Conservation (phyloP, 2,888 invertebrate genomes). For the Phymatocera aterrima region DNA sequence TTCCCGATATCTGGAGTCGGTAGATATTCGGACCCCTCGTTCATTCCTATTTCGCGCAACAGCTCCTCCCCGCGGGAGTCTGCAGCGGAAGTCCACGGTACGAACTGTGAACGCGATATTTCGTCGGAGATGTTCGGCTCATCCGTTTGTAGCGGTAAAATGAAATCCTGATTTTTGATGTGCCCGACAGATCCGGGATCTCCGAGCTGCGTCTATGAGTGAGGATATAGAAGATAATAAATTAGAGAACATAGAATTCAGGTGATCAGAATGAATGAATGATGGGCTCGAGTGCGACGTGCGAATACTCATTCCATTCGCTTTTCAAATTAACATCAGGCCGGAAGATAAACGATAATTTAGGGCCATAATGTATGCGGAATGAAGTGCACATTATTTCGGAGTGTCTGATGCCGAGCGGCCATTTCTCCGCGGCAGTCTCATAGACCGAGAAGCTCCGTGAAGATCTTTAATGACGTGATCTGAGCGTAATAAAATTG, state of each 20-base stretch:
- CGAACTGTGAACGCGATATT: background rate
- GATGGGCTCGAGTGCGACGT: too few relatives aligned
- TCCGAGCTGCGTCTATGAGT: background rate
- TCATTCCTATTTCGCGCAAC: background rate
- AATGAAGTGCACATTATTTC: background rate
- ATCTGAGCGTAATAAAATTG: constrained; percentile 30
- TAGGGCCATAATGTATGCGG: background rate
- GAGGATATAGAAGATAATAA: background rate
- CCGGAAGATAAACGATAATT: background rate
- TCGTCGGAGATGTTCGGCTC: background rate
- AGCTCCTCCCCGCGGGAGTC: too few relatives aligned
- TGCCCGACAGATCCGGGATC: background rate
- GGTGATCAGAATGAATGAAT: too few relatives aligned
- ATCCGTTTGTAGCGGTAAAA: background rate
- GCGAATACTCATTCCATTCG: too few relatives aligned
- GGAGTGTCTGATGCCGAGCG: background rate
- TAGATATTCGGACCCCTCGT: background rate
- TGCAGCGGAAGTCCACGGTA: background rate
- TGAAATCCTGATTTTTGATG: background rate
- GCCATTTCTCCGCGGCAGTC: constrained; percentile 7
- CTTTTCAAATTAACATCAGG: background rate
- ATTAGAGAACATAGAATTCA: background rate
- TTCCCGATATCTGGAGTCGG: background rate
- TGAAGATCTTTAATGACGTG: constrained; percentile 32
- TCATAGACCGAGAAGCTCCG: background rate